These are phyloP conservation scores for Drosophila antonietae DNA, from an alignment of 2,888 invertebrate genomes.

Conservation along the genomic window DNA sequence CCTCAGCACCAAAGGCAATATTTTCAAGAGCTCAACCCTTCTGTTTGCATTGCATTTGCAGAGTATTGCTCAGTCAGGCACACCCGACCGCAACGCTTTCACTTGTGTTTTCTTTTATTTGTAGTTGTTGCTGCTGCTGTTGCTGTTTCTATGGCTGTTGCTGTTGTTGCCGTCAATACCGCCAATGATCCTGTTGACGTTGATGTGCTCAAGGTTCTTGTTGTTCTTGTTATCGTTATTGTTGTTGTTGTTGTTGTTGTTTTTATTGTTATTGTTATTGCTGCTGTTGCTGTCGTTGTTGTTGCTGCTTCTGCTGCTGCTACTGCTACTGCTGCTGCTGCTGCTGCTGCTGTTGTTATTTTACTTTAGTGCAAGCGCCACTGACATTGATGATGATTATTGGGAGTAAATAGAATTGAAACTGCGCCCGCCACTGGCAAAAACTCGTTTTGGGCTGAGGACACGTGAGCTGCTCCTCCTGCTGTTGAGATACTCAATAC, in stretches of 20 bases:
- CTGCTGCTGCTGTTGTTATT: no score
- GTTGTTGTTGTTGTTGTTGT: constrained; percentile 20
- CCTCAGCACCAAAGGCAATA: background rate
- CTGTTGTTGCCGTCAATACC: constrained; percentile 54
- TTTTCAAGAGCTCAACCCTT: background rate
- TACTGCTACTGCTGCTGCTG: constrained; percentile 49
- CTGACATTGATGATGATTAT: constrained; percentile 83
- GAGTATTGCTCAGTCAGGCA: background rate
- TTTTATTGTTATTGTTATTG: constrained; percentile 16
- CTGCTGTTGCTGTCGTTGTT: background rate
- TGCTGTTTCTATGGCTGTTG: constrained; percentile 28
- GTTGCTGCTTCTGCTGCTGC: constrained; percentile 1
- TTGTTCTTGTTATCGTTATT: constrained; percentile 15
- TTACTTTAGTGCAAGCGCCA: constrained; percentile 72
- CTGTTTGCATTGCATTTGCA: background rate
- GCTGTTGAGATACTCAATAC: background rate
- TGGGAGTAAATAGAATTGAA: constrained; percentile 82
- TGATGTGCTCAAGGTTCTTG: constrained; percentile 37
- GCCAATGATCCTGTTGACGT: constrained; percentile 77
- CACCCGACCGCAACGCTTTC: background rate
- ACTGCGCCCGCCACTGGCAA: constrained; percentile 51
- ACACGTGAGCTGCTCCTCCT: constrained; percentile 35
- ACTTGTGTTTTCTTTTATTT: constrained; percentile 2
- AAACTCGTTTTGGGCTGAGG: constrained; percentile 29
- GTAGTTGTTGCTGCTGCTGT: constrained; percentile 16